Conservation (phyloP, 1,140 invertebrate species). For the Dendrolimus kikuchii region DNA sequence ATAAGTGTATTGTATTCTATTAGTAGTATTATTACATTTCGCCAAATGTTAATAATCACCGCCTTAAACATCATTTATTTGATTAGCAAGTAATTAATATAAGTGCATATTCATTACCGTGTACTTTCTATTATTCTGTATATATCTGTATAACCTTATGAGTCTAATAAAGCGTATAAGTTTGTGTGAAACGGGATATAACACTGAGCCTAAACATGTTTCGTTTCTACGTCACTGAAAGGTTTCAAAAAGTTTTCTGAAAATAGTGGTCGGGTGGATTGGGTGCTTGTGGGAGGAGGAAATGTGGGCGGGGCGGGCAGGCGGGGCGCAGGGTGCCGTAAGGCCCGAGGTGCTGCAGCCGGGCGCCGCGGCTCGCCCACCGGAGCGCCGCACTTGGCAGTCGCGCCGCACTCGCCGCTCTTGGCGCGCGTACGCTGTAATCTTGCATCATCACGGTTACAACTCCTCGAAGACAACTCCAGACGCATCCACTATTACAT, state of each 20-base stretch:
- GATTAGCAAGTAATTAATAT: too few species aligned
- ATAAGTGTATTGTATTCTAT: too few species aligned
- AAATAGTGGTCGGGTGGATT: slow-evolving; percentile 16
- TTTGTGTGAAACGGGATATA: too few species aligned
- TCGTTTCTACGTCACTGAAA: neutral
- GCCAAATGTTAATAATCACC: too few species aligned
- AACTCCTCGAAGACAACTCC: neutral
- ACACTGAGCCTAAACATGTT: too few species aligned
- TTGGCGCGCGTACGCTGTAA: slow-evolving; percentile 32
- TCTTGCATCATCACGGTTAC: slow-evolving; percentile 8
- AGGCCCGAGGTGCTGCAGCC: slow-evolving; percentile 35
- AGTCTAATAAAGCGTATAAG: too few species aligned
- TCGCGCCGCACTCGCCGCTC: slow-evolving; percentile 39
- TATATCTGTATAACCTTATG: too few species aligned
- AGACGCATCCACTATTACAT: too few species aligned
- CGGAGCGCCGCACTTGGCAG: slow-evolving; percentile 30
- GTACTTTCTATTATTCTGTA: too few species aligned
- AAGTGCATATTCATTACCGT: too few species aligned
- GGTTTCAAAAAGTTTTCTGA: neutral
- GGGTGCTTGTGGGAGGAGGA: slow-evolving; percentile 41
- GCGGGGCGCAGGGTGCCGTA: slow-evolving; percentile 59
- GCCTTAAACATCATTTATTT: too few species aligned
- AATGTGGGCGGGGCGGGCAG: slow-evolving; percentile 47
- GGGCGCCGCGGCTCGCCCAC: slow-evolving; percentile 41
- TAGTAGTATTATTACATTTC: too few species aligned